Evolutionary conservation across 2,113 vertebrate species (phyloP).

Genomic region (Rhadina sibilatrix): DNA sequence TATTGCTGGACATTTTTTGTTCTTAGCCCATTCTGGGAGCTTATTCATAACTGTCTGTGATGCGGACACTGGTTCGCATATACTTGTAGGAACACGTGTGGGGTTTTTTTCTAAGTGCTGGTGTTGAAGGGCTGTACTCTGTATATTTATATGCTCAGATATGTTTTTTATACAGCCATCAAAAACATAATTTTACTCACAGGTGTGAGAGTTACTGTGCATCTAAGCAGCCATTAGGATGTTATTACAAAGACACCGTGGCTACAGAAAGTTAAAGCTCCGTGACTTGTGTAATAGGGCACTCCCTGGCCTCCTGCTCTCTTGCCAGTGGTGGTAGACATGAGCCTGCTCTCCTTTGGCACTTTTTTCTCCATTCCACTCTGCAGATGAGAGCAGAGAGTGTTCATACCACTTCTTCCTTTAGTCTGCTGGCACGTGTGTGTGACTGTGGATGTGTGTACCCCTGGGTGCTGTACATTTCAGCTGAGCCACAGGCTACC

Average conservation of each 20-base stretch:
- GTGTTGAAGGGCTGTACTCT: not conserved
- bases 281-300: rapidly evolving
- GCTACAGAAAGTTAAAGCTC: not conserved
- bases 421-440: rapidly evolving
- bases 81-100: not conserved
- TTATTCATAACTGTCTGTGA: not conserved
- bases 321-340: not conserved
- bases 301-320: not conserved
- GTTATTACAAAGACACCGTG: not conserved
- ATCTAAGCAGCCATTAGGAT: not conserved
- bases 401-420: not conserved
- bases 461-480: not conserved
- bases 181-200: not conserved
- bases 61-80: rapidly evolving
- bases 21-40: not conserved
- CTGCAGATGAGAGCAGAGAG: not conserved
- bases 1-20: not conserved
- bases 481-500: rapidly evolving
- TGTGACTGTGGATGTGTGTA: rapidly evolving
- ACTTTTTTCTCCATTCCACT: not conserved
- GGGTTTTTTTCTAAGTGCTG: not conserved
- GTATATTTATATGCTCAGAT: not conserved
- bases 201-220: not conserved
- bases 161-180: not conserved
- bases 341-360: not conserved